Conservation (phyloP, 2,797 vertebrate species). For the Cryptoprocta ferox region DNA sequence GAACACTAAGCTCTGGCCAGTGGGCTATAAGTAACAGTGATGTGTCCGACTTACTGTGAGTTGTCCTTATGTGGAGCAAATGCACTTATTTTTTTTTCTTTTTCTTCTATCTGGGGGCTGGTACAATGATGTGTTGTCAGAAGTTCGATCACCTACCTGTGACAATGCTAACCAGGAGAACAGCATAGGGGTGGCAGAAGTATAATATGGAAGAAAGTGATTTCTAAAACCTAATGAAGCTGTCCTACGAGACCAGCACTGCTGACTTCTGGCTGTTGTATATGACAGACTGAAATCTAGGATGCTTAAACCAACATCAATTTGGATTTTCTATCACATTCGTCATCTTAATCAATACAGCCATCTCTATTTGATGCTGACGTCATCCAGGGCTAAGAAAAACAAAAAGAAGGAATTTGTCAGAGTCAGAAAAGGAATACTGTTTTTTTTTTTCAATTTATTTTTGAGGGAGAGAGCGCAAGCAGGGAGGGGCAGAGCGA, state of each 20-base stretch:
- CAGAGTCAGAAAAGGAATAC: not conserved
- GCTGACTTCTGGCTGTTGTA: not conserved
- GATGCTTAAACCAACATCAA: not conserved
- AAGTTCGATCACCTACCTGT: not conserved
- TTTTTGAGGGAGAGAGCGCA: no score
- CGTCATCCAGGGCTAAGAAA: not conserved
- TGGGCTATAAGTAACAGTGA: not conserved
- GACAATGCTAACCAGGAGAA: not conserved
- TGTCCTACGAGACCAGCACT: not conserved
- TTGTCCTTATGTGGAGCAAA: not conserved
- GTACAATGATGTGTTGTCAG: not conserved
- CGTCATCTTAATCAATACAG: not conserved
- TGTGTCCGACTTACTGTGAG: not conserved
- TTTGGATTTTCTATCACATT: not conserved
- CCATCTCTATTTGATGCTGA: not conserved
- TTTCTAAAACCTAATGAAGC: not conserved
- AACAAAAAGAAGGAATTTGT: not conserved
- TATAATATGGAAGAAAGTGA: not conserved
- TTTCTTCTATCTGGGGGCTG: not conserved
- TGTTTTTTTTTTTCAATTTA: no score
- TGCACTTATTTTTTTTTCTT: not conserved
- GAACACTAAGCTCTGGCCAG: not conserved
- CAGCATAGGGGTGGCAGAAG: not conserved
- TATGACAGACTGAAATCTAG: not conserved
- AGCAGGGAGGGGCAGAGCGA: no score